A percentile compares a stretch with the other conserved stretches of the same genome.
Conservation (phyloP, 2,888 invertebrate genomes). For the Limenitis camilla region DNA sequence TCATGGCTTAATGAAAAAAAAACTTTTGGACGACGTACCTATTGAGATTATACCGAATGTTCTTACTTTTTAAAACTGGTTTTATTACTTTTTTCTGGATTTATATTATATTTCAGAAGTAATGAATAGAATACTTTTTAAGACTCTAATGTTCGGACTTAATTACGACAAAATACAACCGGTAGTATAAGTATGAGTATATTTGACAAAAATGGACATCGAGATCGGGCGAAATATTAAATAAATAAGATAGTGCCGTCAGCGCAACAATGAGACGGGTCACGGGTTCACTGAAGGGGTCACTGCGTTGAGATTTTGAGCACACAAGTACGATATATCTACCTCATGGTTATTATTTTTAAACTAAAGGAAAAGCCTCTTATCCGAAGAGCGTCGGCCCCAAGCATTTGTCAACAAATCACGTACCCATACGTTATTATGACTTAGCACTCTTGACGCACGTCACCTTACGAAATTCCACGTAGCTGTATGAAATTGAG, state of each 20-base stretch:
- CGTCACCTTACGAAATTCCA: constrained; percentile 33
- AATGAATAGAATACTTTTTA: too few relatives aligned
- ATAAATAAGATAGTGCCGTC: constrained; percentile 21
- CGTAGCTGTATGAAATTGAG: constrained; percentile 18
- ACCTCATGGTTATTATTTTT: constrained; percentile 44
- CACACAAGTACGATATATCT: constrained; percentile 30
- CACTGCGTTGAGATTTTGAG: constrained; percentile 28
- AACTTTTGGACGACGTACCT: too few relatives aligned
- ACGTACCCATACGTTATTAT: constrained; percentile 45
- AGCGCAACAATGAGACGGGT: constrained; percentile 33
- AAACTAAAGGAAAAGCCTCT: constrained; percentile 44
- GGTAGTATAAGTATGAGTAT: neutral
- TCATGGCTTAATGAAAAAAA: too few relatives aligned
- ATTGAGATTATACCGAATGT: too few relatives aligned
- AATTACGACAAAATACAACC: too few relatives aligned
- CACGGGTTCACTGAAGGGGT: constrained; percentile 29
- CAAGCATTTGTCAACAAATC: constrained; percentile 58
- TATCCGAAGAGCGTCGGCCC: constrained; percentile 26
- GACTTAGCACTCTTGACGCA: constrained; percentile 31
- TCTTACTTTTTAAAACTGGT: too few relatives aligned
- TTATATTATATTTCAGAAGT: too few relatives aligned
- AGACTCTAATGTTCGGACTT: too few relatives aligned
- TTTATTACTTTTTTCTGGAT: too few relatives aligned
- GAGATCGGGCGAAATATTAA: constrained; percentile 9
- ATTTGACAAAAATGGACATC: neutral